Base-by-base conservation (phyloP, 2,113 vertebrate genomes). In the Malaclemys terrapin region DNA sequence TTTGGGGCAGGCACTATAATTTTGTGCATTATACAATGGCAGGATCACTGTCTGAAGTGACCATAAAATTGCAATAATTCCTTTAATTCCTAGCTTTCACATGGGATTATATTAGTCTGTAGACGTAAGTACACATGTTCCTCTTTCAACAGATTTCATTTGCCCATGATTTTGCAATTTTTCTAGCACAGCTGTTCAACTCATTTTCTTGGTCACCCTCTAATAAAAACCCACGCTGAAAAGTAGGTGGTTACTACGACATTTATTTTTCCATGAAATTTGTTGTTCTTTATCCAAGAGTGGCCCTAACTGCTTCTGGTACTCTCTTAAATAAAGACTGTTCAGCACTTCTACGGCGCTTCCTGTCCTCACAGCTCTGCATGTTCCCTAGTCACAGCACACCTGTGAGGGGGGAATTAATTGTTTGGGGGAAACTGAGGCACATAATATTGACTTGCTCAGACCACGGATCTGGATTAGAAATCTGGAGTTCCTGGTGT, bases 111-210 rank as follows among this genome's bases (percentile, higher is more conserved):
- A 22, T 4, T 72, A 59, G 69, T 69, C 82, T 78, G 83, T 4
- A 95, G 57, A 88, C 42, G 5, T 59, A 62, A 94, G 85, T 1
- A 5, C 85, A 89, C 5, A 49, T 54, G 91, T 38, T 89, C 89
- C 84, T 76, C 38, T 90, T 93, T 69, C 80, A 90, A 87, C n/a
- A 49, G 65, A 93, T 89, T 95, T 96, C 94, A 56, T 89, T 93
- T 84, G 53, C 53, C 19, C 69, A 47, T 4, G 24, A 78, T 45
- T 78, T 27, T 78, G 25, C 75, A 59, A 85, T 86, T 29, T 62
- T 82, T 84, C 87, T 78, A 10, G 62, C 85, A 88, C 95, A 97
- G 95, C 95, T 95, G 93, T 65, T 96, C 91, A 93, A 72, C 93
- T 69, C 78, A 88, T 96, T 97, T 95, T 94, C 88, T 90, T 94